Evolutionary conservation across 2,888 invertebrate species (phyloP).

Genomic region (Lomographa bimaculata): DNA sequence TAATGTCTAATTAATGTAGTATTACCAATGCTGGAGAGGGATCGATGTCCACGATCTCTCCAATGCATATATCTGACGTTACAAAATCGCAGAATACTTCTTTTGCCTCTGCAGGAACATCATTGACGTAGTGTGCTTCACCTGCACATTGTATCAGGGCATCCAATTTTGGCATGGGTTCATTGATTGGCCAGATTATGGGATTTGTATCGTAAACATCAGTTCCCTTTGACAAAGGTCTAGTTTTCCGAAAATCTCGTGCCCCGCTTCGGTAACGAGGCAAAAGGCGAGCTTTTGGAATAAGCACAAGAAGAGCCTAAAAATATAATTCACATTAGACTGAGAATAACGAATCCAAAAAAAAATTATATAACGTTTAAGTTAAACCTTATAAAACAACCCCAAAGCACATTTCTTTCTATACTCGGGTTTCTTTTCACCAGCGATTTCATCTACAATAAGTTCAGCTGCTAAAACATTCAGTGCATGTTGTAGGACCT

Average conservation of each 20-base stretch:
- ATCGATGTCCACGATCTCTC: conserved; percentile 84
- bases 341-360: no score
- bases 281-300: conserved; percentile 68
- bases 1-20: not conserved
- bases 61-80: conserved; percentile 75
- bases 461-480: conserved; percentile 80
- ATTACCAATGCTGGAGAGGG: conserved; percentile 85
- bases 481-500: conserved; percentile 78
- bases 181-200: conserved; percentile 85
- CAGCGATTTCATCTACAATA: conserved; percentile 62
- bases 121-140: conserved; percentile 86
- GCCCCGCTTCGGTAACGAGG: conserved; percentile 78
- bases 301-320: conserved; percentile 79
- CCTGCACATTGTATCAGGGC: conserved; percentile 85
- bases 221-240: conserved; percentile 84
- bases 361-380: no score
- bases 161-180: conserved; percentile 86
- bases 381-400: conserved; percentile 86
- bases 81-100: conserved; percentile 88
- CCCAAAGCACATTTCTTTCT: conserved; percentile 84
- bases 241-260: conserved; percentile 64
- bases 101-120: conserved; percentile 80
- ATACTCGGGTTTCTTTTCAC: conserved; percentile 83
- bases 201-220: conserved; percentile 86
- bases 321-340: no score